Evolutionary conservation across 2,113 vertebrate genomes (phyloP).

Genomic region (Rhinolophus ferrumequinum): DNA sequence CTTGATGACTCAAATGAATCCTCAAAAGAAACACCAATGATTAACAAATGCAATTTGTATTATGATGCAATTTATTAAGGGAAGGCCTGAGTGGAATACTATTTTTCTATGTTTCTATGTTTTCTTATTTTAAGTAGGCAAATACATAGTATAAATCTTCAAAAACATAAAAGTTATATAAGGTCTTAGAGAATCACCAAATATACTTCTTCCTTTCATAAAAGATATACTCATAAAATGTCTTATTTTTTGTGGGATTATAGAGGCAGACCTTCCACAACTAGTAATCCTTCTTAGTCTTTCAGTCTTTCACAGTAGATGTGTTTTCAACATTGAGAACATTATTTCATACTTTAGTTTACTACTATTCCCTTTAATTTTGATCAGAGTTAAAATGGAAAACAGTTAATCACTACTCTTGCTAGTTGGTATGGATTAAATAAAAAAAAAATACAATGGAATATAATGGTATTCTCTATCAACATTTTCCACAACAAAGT

Average conservation of each 20-base stretch:
- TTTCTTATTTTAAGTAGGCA: conserved; percentile 39
- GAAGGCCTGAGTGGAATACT: not conserved
- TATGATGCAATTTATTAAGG: conserved; percentile 45
- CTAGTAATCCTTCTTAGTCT: not conserved
- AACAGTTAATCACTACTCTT: not conserved
- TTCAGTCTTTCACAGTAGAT: not conserved
- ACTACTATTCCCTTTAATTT: not conserved
- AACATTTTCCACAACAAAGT: not conserved
- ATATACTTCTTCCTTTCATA: not conserved
- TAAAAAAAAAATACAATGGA: not conserved
- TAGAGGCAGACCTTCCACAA: not conserved
- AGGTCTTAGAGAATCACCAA: not conserved
- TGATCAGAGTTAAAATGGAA: not conserved
- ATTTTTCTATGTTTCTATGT: conserved; percentile 1
- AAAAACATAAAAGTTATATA: not conserved
- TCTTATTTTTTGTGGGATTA: not conserved
- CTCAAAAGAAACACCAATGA: conserved; percentile 69
- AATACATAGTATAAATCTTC: not conserved
- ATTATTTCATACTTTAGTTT: not conserved
- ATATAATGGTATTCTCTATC: not conserved
- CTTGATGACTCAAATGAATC: conserved; percentile 61
- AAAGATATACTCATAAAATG: not conserved
- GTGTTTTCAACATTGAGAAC: not conserved
- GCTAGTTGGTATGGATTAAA: not conserved
- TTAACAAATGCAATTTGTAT: conserved; percentile 62